Evolutionary conservation across 2,113 vertebrate genomes (phyloP).

Genomic region (Vimba vimba): DNA sequence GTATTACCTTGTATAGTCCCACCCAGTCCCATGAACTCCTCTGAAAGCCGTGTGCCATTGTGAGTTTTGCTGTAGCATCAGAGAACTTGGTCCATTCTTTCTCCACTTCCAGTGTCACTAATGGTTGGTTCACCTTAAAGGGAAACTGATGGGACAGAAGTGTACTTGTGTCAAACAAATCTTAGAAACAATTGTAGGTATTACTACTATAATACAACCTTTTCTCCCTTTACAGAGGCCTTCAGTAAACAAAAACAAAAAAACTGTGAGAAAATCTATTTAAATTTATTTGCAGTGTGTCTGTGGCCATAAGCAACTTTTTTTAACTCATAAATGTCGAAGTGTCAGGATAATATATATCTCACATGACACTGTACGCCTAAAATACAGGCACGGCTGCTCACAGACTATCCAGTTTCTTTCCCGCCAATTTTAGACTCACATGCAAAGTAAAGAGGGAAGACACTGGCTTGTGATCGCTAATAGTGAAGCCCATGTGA

Average conservation of each 20-base stretch:
- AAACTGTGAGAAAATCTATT: neutral
- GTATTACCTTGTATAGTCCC: slow-evolving; percentile 89
- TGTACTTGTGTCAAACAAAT: neutral
- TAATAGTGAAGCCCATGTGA: slow-evolving; percentile 93
- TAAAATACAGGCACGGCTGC: slow-evolving; percentile 6
- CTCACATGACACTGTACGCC: neutral
- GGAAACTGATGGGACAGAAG: slow-evolving; percentile 80
- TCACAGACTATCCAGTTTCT: slow-evolving; percentile 23
- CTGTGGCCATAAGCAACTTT: neutral
- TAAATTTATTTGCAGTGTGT: neutral
- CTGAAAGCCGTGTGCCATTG: slow-evolving; percentile 80
- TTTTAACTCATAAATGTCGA: neutral
- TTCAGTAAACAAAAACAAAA: neutral
- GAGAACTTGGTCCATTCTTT: slow-evolving; percentile 89
- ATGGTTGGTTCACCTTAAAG: slow-evolving; percentile 82
- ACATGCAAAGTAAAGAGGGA: slow-evolving; percentile 90
- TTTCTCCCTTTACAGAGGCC: neutral
- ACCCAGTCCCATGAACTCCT: slow-evolving; percentile 99
- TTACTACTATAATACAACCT: neutral
- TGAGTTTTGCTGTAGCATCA: slow-evolving; percentile 87
- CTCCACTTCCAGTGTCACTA: slow-evolving; percentile 85
- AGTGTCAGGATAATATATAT: neutral
- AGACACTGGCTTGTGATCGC: slow-evolving; percentile 96
- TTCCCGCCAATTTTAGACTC: slow-evolving; percentile 61
- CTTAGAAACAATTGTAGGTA: neutral